Base-by-base conservation (phyloP, 1,140 invertebrate species). In the Brachystomella parvula region DNA sequence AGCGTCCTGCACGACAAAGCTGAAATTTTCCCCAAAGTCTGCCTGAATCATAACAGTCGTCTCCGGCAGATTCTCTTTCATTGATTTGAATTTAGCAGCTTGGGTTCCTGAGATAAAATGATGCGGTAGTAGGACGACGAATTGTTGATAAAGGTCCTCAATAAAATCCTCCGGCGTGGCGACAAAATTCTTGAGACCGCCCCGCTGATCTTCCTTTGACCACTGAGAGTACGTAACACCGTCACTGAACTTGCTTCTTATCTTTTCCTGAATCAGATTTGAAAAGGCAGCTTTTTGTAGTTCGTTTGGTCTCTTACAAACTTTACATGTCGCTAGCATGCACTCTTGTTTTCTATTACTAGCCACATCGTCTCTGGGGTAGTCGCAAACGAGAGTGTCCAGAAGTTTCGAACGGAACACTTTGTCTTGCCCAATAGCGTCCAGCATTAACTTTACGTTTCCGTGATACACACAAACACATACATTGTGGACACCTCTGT, bases 11-110 rank as follows among this genome's bases (percentile, higher is more conserved):
- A n/a, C n/a, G n/a, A n/a, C n/a, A 24, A 63, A 33, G 26, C 26
- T 71, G 47, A 61, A 74, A 62, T 74, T 73, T 67, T 75, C 73
- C 33, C 65, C 68, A 69, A 71, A 74, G 61, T 75, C 69, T 2
- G 58, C 30, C 31, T 68, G 66, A 31, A 70, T 26, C 32, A 70
- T 30, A 26, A 58, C 65, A 17, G 26, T 58, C 2, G 47, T 33
- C 6, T 44, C 63, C 6, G 9, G 3, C 21, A 12, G 1, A 2
- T 35, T 24, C 61, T 1, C 32, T 47, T 65, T 35, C 39, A 44
- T 44, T 44, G 39, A 12, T 44, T 44, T 44, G 39, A 44, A 44
- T 9, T 9, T 12, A 12, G 9, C 39, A 12, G 9, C 39, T 44
- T 44, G 39, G 9, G 9, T 44, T 44, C n/a, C n/a, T 44, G 39